A percentile compares a stretch with the other conserved stretches of the same genome.
Conservation (phyloP, 2,797 vertebrate species). For the Sebastes matsubarae region DNA sequence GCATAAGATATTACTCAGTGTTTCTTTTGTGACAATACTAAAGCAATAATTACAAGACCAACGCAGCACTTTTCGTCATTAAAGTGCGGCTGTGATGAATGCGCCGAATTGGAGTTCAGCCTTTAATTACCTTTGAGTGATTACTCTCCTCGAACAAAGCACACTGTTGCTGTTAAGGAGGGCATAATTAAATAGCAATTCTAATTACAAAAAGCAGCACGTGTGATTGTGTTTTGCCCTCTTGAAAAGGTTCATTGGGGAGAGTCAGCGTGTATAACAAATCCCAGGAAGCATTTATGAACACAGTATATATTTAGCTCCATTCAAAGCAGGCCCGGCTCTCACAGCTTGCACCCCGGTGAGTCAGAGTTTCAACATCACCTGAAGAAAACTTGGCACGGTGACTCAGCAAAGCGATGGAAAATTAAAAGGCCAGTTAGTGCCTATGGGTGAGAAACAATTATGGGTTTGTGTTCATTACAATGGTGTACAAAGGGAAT, state of each 20-base stretch:
- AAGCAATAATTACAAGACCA: conserved; percentile 55
- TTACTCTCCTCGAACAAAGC: conserved; percentile 46
- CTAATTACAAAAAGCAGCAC: conserved; percentile 39
- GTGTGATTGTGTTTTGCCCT: conserved; percentile 13
- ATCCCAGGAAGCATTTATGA: conserved; percentile 63
- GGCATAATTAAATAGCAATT: conserved; percentile 59
- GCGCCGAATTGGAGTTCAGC: conserved; percentile 46
- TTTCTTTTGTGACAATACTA: conserved; percentile 53
- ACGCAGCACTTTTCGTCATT: conserved; percentile 50
- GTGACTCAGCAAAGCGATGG: conserved; percentile 64
- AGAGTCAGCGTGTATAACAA: conserved; percentile 36
- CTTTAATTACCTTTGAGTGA: conserved; percentile 71
- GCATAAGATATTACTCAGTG: conserved; percentile 27
- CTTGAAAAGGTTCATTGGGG: conserved; percentile 22
- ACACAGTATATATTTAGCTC: conserved; percentile 63
- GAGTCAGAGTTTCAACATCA: conserved; percentile 72
- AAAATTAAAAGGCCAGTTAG: conserved; percentile 76
- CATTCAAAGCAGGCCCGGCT: conserved; percentile 48
- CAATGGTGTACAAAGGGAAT: conserved; percentile 77
- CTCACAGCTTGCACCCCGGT: conserved; percentile 44
- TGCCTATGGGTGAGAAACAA: conserved; percentile 80
- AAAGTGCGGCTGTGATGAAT: conserved; percentile 58
- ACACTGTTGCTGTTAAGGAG: conserved; percentile 33
- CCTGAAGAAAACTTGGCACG: conserved; percentile 75
- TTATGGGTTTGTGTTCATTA: conserved; percentile 79